phyloP scores from a whole-genome alignment of 1,140 invertebrate species.

The Drosophila auraria region DNA sequence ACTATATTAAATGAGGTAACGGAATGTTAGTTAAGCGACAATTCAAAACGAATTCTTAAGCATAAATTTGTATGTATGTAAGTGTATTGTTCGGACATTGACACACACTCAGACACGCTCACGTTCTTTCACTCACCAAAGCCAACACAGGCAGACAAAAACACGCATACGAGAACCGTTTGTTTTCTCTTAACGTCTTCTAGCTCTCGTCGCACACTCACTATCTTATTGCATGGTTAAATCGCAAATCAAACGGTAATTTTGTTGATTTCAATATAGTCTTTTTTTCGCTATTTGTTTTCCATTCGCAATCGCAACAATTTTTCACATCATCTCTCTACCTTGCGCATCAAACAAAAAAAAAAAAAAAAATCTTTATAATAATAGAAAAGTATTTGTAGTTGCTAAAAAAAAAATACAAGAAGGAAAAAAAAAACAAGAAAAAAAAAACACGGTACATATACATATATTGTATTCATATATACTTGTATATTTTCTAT shows the following conservation, averaged over 20 bases:
- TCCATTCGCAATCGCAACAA: slow-evolving; percentile 30
- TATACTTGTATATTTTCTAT: slow-evolving; percentile 84
- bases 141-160: background rate
- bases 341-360: slow-evolving; percentile 19
- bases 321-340: slow-evolving; percentile 44
- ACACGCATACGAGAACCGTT: slow-evolving; percentile 23
- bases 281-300: slow-evolving; percentile 19
- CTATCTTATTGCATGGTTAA: slow-evolving; percentile 10
- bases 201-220: slow-evolving; percentile 9
- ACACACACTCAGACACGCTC: slow-evolving; percentile 28
- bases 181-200: slow-evolving; percentile 33
- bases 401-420: slow-evolving; percentile 66
- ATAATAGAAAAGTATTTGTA: slow-evolving; percentile 80
- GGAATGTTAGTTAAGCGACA: slow-evolving; percentile 70
- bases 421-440: slow-evolving; percentile 51
- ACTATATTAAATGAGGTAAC: slow-evolving; percentile 49
- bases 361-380: slow-evolving; percentile 52
- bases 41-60: slow-evolving; percentile 75
- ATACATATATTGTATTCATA: slow-evolving; percentile 72
- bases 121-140: background rate
- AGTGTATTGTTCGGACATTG: slow-evolving; percentile 65
- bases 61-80: slow-evolving; percentile 79
- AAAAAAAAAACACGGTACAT: slow-evolving; percentile 64
- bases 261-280: slow-evolving; percentile 23
- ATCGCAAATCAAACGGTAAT: slow-evolving; percentile 22